A percentile compares a stretch with the other conserved stretches of the same genome.
Conservation (phyloP, 2,888 invertebrate genomes). For the Furcula furcula region DNA sequence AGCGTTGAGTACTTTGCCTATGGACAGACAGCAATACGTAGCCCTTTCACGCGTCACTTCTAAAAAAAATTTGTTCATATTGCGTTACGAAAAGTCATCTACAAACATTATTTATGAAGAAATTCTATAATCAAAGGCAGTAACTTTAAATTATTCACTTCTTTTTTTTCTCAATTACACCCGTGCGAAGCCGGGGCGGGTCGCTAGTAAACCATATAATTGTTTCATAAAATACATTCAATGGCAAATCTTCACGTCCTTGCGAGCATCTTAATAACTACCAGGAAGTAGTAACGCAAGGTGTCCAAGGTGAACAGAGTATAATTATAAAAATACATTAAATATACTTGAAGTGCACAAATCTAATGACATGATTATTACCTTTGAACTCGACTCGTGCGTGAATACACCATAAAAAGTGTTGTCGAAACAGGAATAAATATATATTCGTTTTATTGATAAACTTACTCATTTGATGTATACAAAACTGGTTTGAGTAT, state of each 20-base stretch:
- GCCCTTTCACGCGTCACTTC: no score
- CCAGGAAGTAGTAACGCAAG: constrained; percentile 34
- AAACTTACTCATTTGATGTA: neutral
- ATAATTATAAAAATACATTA: constrained; percentile 38
- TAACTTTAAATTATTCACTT: no score
- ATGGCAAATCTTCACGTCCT: constrained; percentile 23
- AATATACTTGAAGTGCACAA: constrained; percentile 26
- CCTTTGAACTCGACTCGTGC: constrained; percentile 33
- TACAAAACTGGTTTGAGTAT: no score
- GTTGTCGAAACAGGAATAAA: constrained; percentile 25
- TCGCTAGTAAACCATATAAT: no score
- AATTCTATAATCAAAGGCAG: no score
- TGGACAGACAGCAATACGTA: no score
- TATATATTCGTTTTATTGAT: neutral
- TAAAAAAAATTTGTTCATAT: no score
- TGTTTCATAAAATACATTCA: constrained; percentile 31
- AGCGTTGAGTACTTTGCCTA: no score
- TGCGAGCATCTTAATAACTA: constrained; percentile 14
- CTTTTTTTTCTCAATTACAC: no score
- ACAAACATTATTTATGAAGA: no score
- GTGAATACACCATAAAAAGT: constrained; percentile 23
- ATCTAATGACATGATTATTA: constrained; percentile 39
- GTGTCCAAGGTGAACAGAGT: constrained; percentile 41
- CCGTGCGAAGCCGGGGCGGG: no score
- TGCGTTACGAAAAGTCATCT: no score